These are phyloP conservation scores for Chelonia mydas DNA, from an alignment of 2,797 vertebrate genomes.

Conservation along the genomic window DNA sequence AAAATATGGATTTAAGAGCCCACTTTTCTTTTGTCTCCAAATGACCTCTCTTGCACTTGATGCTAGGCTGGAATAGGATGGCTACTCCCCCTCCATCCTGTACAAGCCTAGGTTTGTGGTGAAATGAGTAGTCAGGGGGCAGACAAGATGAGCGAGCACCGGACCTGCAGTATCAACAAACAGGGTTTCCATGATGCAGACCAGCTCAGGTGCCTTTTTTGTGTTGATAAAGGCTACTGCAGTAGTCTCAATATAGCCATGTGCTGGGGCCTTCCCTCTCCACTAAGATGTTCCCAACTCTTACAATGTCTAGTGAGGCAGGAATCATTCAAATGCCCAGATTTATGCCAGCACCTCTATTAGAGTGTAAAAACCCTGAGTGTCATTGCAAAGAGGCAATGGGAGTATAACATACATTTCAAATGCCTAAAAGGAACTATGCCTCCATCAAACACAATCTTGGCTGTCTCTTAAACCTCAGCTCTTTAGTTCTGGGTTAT, in stretches of 20 bases:
- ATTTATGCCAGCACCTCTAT: neutral
- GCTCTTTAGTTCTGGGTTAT: neutral
- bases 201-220: neutral
- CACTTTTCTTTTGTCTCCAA: no score
- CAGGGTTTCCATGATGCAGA: accelerated
- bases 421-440: neutral
- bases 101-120: no score
- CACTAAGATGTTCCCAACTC: neutral
- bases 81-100: no score
- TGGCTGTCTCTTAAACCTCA: neutral
- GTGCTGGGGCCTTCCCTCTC: neutral
- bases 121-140: no score
- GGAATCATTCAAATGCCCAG: neutral
- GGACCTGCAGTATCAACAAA: neutral
- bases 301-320: no score
- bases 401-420: neutral
- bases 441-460: accelerated
- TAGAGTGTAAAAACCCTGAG: neutral
- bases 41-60: no score
- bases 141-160: accelerated
- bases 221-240: no score
- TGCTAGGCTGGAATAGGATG: no score
- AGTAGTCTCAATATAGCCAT: no score
- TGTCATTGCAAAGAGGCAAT: neutral
- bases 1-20: no score